Evolutionary conservation across 2,888 invertebrate species (phyloP), one percentile per base, ranked within the genome.

Genomic region (Acronicta alni): DNA sequence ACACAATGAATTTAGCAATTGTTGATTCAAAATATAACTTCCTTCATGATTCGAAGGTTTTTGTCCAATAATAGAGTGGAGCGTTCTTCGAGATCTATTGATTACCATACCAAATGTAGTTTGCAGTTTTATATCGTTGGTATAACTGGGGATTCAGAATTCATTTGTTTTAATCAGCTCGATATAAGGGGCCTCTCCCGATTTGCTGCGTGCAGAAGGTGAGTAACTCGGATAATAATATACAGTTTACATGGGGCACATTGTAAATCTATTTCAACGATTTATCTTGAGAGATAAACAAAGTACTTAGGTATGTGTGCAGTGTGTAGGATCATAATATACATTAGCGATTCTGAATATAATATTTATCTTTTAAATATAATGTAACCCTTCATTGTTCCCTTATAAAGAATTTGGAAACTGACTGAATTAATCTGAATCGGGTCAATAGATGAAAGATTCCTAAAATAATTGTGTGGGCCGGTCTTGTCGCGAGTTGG

Each of bases 381-480:
- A 12, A 47, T 9, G n/a, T 41, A 17, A 18, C 8, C 41, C 37
- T 7, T 18, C 38, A 30, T 16, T 17, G 3, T 8, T 41, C 26
- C 15, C 0, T 42, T 14, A 45, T 4, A n/a, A 15, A 55, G 32
- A 44, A 18, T 9, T 16, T 18, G 18, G 20, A 26, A 35, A 38
- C 32, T 12, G 20, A 42, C 9, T 20, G n/a, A 41, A 17, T 15
- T 38, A 38, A 52, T 35, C n/a, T 35, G 9, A 57, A 43, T 41
- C 30, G 8, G 42, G 23, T 16, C 35, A 46, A 43, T 43, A 30
- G 42, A 42, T 46, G 37, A 65, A 14, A 39, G 32, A 45, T 62
- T 75, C 66, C 63, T 64, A 69, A 77, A 79, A 81, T 77, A 81
- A 77, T 75, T 70, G 74, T 67, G 84, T 83, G 72, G 78, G 79